Base-by-base conservation (phyloP, 1,140 invertebrate species). In the Lasioglossum baleicum region DNA sequence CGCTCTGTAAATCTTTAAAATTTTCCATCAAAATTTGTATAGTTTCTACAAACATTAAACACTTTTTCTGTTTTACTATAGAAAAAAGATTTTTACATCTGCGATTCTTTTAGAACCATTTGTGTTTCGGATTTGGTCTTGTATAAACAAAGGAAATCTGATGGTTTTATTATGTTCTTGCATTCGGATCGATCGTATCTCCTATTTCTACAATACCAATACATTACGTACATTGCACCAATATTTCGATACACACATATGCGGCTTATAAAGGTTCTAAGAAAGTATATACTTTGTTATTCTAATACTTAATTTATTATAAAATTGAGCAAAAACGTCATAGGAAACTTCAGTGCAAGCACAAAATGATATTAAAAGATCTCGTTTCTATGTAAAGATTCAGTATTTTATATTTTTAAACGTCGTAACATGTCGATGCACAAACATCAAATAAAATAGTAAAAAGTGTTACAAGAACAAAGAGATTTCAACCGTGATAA, bases 271-370 rank as follows among this genome's bases (percentile, higher is more conserved):
- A 63, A 66, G n/a, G 44, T 65, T 17, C 31, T 53, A 80, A 69
- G 44, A 60, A 80, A 74, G 17, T 76, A 70, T 64, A 68, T 48
- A 35, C 58, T 80, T 79, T 65, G 70, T 56, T 74, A 74, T n/a
- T 66, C 35, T 82, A 67, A 73, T 76, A 80, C 31, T 61, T 83
- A 60, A 81, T 70, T 80, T 87, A 56, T 81, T 77, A 80, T 15
- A 87, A 84, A 74, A 80, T 87, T 87, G 86, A 87, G 85, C 86
- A 87, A 84, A 76, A 72, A 78, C 67, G 56, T 79, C 60, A 67
- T 51, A 65, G 53, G 22, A 81, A 74, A 83, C 68, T 22, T 22
- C n/a, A 65, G 8, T 56, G 44, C 51, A 15, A 22, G 26, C 42
- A 64, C 48, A 65, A 72, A 58, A 51, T n/a, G 58, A 76, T 61